Percentiles rank a stretch among this genome's conserved stretches.
Conservation (phyloP, 2,113 vertebrate species). For the Lagopus muta region DNA sequence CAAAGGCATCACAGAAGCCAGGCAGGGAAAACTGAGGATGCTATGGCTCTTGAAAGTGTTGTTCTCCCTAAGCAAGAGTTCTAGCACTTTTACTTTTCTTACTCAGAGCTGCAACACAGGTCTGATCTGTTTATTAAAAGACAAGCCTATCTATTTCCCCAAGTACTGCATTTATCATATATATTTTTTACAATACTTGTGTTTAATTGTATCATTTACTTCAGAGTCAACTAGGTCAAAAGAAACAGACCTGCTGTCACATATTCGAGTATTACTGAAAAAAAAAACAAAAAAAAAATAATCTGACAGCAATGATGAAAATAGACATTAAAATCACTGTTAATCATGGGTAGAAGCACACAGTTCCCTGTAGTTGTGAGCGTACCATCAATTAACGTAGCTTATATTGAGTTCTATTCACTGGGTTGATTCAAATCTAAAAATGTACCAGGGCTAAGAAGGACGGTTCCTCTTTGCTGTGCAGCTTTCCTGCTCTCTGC, state of each 20-base stretch:
- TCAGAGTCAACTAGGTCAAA: background rate
- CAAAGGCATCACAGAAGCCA: background rate
- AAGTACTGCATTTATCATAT: background rate
- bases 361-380: background rate
- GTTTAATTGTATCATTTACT: background rate
- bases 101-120: background rate
- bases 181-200: background rate
- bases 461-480: background rate
- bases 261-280: background rate
- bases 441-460: background rate
- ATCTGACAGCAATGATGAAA: background rate
- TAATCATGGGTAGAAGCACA: background rate
- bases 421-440: background rate
- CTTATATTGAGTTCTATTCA: background rate
- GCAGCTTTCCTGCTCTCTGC: background rate
- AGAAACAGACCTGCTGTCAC: background rate
- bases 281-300: background rate
- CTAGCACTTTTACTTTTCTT: background rate
- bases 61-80: background rate
- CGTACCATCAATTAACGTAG: background rate
- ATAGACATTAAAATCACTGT: background rate
- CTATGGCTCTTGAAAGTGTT: background rate
- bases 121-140: background rate
- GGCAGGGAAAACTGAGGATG: background rate
- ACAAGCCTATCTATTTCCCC: background rate